Base-by-base conservation (phyloP, 1,140 invertebrate species). In the Drosophila nasuta region DNA sequence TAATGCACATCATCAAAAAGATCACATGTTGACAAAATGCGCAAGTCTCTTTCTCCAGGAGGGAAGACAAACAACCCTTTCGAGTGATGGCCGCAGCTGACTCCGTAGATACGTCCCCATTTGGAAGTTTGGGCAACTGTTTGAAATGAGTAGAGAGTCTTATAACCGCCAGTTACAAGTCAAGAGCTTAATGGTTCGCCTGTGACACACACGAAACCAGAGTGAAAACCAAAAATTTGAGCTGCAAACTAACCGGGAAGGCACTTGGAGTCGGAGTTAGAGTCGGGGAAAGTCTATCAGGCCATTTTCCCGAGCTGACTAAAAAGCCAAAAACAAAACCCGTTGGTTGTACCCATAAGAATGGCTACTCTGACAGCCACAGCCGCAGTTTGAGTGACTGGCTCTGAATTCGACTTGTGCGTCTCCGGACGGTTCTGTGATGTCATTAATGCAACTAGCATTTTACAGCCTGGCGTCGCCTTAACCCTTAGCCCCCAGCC, bases 371-470 rank as follows among this genome's bases (percentile, higher is more conserved):
- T 79, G 83, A 86, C 82, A 88, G 77, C 13, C 41, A 28, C 72
- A 75, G 72, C 49, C 71, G 6, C 30, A 64, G 68, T 83, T 88
- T 88, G 83, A 88, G 80, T 79, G 83, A 88, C 83, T 87, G 83
- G 57, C 75, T 83, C 75, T 71, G 85, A 77, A 77, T 88, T 88
- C 85, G 85, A 87, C 83, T 88, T 81, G 81, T 79, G 76, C 77
- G 77, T 79, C 72, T 75, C 64, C 58, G 33, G 38, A 20, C 48
- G 41, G 4, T 67, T 45, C 62, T 35, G 8, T 57, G 81, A 68
- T 82, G 85, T 91, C 89, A 91, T 91, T 91, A 91, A 91, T 89
- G 89, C 83, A 80, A 77, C 85, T 83, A 68, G 52, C 70, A 58
- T 51, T 38, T 51, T 45, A 33, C 69, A 57, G 38, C 10, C 33